phyloP scores from a whole-genome alignment of 2,797 vertebrate genomes.

The Phoxinus dragarum region DNA sequence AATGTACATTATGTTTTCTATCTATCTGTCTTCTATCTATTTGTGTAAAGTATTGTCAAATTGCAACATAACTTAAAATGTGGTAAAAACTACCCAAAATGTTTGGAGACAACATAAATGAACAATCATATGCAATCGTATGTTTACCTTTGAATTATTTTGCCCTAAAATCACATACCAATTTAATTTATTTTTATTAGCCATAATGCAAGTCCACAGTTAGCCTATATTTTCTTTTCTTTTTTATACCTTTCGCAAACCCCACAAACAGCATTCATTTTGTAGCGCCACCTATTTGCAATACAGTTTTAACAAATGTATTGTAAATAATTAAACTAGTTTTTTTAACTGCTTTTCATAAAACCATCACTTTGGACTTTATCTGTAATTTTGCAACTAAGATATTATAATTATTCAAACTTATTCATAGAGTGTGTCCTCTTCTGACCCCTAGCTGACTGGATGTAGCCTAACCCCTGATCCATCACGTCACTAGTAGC shows the following conservation, averaged over 20 bases:
- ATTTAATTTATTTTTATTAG: background rate
- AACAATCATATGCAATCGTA: background rate
- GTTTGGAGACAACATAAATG: background rate
- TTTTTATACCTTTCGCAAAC: background rate
- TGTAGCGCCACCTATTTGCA: background rate
- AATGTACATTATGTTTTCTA: background rate
- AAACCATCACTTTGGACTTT: background rate
- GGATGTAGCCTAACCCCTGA: background rate
- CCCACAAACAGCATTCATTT: background rate
- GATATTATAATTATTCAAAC: background rate
- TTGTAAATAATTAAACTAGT: background rate
- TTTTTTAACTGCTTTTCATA: background rate
- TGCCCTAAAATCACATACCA: background rate
- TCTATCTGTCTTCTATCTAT: background rate
- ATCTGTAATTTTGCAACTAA: background rate
- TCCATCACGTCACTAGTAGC: slow-evolving; percentile 24
- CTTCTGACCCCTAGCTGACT: background rate
- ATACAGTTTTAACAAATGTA: background rate
- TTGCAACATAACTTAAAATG: background rate
- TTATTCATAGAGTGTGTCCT: background rate
- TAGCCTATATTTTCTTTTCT: background rate
- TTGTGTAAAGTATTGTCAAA: background rate
- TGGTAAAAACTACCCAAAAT: background rate
- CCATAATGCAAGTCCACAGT: background rate
- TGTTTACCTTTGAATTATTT: background rate